A percentile compares a stretch with the other conserved stretches of the same genome.
phyloP scores from a whole-genome alignment of 2,113 vertebrate species.

The Neopipo cinnamomea region DNA sequence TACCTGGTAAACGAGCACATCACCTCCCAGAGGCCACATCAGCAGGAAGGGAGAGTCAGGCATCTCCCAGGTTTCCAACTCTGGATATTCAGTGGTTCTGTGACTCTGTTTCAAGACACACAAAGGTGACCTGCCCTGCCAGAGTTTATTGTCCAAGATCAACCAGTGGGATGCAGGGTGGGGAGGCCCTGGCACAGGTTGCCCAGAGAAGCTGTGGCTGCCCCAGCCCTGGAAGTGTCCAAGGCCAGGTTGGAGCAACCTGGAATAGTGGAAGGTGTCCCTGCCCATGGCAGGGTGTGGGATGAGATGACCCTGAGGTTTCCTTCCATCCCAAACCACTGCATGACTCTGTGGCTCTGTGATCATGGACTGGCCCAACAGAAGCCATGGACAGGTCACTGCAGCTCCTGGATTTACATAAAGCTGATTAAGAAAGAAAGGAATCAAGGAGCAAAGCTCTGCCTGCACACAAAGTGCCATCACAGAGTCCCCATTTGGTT shows the following conservation, averaged over 20 bases:
- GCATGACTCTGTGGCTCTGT: neutral
- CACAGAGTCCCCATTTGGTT: neutral
- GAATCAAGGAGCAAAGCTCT: neutral
- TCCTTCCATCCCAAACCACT: neutral
- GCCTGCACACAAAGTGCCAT: neutral
- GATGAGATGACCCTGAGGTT: neutral
- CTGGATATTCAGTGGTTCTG: neutral
- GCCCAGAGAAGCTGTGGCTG: neutral
- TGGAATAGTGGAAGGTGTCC: neutral
- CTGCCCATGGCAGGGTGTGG: neutral
- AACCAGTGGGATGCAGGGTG: neutral
- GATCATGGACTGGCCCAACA: fast-evolving
- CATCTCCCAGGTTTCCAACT: neutral
- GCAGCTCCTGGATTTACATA: neutral
- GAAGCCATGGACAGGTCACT: neutral
- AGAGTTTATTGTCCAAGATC: neutral
- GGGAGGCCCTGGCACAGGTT: neutral
- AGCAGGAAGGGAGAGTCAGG: neutral
- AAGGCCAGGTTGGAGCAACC: neutral
- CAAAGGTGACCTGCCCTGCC: neutral
- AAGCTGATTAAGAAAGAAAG: neutral
- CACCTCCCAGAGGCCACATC: neutral
- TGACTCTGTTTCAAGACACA: neutral
- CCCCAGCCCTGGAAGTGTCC: neutral
- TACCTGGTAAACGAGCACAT: neutral